Evolutionary conservation across 2,797 vertebrate species (phyloP).

Genomic region (Thamnophis elegans): DNA sequence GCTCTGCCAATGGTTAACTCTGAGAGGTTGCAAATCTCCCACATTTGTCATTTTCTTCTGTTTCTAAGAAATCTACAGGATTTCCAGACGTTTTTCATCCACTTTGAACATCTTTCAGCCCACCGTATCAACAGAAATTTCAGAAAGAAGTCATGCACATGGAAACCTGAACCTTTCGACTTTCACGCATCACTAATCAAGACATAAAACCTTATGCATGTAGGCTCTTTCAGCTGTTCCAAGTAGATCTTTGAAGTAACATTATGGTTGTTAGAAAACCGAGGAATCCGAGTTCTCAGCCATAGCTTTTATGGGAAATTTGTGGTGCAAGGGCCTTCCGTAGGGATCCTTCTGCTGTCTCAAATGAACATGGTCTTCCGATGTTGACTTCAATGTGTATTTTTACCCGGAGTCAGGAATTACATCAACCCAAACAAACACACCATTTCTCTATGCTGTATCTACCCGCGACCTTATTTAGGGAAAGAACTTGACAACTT

Average conservation of each 20-base stretch:
- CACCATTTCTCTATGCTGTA: slow-evolving; percentile 2
- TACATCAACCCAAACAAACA: neutral
- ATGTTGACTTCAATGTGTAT: neutral
- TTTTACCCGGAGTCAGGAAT: neutral
- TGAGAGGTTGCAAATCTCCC: neutral
- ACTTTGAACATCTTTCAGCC: neutral
- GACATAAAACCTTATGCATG: slow-evolving; percentile 19
- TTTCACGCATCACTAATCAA: slow-evolving; percentile 48
- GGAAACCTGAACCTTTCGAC: slow-evolving; percentile 48
- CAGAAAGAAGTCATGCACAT: neutral
- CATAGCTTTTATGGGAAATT: slow-evolving; percentile 41
- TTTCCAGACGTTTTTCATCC: neutral
- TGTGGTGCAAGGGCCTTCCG: neutral
- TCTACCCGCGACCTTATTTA: neutral
- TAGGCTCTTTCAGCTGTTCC: slow-evolving; percentile 39
- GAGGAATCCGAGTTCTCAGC: slow-evolving; percentile 44
- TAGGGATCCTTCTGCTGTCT: slow-evolving; percentile 11
- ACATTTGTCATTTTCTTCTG: neutral
- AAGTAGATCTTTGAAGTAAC: slow-evolving; percentile 57
- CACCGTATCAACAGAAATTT: neutral
- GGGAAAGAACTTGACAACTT: neutral
- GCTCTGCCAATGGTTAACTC: neutral
- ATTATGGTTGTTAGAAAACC: slow-evolving; percentile 44
- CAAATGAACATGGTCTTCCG: slow-evolving; percentile 3
- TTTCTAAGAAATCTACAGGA: neutral